Evolutionary conservation across 2,888 invertebrate species (phyloP), one percentile per base, ranked within the genome.

Genomic region (Ecliptopera silaceata): DNA sequence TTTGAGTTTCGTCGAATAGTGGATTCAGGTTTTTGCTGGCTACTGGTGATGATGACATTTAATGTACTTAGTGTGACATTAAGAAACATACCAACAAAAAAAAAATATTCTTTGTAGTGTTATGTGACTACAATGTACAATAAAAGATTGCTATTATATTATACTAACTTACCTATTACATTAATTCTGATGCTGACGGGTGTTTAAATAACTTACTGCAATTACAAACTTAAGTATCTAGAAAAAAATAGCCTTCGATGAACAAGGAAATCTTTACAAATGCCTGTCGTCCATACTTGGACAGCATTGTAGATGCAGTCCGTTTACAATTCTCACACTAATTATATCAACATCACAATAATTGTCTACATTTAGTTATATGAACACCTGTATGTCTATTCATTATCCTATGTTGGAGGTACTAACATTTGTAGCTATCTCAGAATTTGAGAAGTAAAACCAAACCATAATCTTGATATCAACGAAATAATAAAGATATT

Each of bases 291-390:
- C 76, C 79, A 71, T 77, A 80, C 77, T 74, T 74, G 79, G 75
- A 60, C 70, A 70, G 74, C 72, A 75, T 79, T 78, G 76, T 77
- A 18, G 11, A 22, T 31, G 2, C 3, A 65, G 74, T 76, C 75
- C 75, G 70, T 77, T 76, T 80, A 77, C 66, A 74, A 80, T 84
- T 88, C 86, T 82, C 86, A 89, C 83, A 86, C 75, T 80, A 86
- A 87, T 86, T 87, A 85, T 77, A 70, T 79, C 68, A 64, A 74
- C 70, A 78, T 79, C 77, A 73, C 71, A 54, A 52, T 36, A 39
- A 45, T 50, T 29, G 39, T 50, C 13, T 12, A 32, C 20, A 31
- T 50, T 15, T 39, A 32, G 36, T 12, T 39, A 39, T 12, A 17
- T 26, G 4, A 12, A 39, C 4, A 6, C n/a, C 26, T 36, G 42